Base-by-base conservation (phyloP, 1,140 invertebrate genomes). In the Tetramorium simillimum region DNA sequence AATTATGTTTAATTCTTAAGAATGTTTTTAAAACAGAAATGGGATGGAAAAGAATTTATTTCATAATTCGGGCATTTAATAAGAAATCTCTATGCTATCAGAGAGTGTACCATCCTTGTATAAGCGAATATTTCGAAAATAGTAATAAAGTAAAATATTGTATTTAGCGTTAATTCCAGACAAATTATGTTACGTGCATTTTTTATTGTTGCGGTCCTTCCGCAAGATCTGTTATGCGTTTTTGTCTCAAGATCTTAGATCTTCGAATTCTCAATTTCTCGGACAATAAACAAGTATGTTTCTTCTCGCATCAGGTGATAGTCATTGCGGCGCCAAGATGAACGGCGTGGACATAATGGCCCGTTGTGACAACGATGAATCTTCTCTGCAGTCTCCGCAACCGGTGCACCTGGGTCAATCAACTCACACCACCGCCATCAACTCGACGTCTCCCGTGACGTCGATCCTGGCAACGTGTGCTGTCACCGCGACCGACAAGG, bases 311-410 rank as follows among this genome's bases (percentile, higher is more conserved):
- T 49, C 21, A 70, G 65, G 65, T 56, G 60, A 56, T 16, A 85
- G 24, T 46, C 18, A 10, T 58, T 6, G 46, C 12, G 43, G 18
- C 12, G 3, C 37, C 82, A 81, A 86, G 37, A 91, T 92, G 86
- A 91, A 63, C 43, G 87, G 72, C 49, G 87, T 63, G n/a, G 82
- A 86, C 46, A 86, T 56, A 62, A 93, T 94, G 93, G 91, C 92
- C n/a, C 91, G 91, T 73, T 89, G 90, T 82, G 92, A 80, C 10
- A 90, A 82, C 28, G 92, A 93, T 43, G 87, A 76, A 46, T 91
- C 40, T 28, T 69, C 43, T 33, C 67, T 91, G 10, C 87, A 91
- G 46, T 85, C 84, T 9, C 56, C 90, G 28, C 89, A 92, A 33
- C 58, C 73, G 58, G 86, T 88, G 90, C 85, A 87, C 24, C 58